Evolutionary conservation across 2,797 vertebrate species (phyloP), one percentile per base, ranked within the genome.

Genomic region (Gila robusta): DNA sequence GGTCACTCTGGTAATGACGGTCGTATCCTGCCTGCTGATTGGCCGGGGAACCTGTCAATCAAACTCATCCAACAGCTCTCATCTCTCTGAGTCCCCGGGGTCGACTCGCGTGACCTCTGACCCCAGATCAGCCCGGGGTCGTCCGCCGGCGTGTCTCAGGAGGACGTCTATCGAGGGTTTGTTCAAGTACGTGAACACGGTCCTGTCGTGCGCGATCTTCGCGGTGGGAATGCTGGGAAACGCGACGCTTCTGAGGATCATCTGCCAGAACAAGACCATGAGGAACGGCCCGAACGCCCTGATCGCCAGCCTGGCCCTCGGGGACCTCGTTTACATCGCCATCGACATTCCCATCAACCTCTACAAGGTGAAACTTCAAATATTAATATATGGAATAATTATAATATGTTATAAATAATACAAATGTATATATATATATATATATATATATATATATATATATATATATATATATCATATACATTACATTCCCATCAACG

Each of bases 221-320:
- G 94, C 96, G 56, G 96, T 99, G 88, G 98, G 98, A 41, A 94
- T 98, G 92, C 94, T 98, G 32, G 98, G 98, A 5, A 99, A 99
- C 52, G 96, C 95, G 80, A 98, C 98, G 0, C 94, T 99, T 89
- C 95, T 99, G 88, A 94, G 97, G 95, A 99, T 99, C 91, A 99
- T 99, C 94, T 98, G 95, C 90, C 96, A 97, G 92, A 98, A 98
- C 92, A 98, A 97, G 91, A 97, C 94, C 67, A 99, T 99, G 98
- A 96, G 98, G 93, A 99, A 98, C 2, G 97, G 98, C 59, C 98
- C 98, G 23, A 99, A 99, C 0, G 97, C 97, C 0, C 95, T 99
- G 83, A 99, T 99, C 62, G 98, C 97, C 93, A 99, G 97, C 76
- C 94, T 99, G 88, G 98, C 98, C 0, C 94, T 99, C 1, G 98